These are phyloP conservation scores for Drosophila simulans DNA, from an alignment of 1,140 invertebrate species.

Conservation along the genomic window DNA sequence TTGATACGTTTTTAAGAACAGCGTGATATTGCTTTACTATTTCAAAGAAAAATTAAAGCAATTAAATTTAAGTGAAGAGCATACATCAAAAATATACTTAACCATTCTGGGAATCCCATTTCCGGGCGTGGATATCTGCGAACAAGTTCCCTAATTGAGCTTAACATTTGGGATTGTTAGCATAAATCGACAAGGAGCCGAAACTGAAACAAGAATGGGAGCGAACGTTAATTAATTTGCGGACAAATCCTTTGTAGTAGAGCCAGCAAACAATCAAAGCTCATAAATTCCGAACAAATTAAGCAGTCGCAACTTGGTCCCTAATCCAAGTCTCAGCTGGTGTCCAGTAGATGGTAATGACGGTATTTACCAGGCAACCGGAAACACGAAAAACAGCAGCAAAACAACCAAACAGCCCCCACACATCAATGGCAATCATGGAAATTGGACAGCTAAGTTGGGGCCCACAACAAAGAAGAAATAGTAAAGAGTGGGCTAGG, in stretches of 20 bases:
- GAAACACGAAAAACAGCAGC: constrained; percentile 43
- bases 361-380: constrained; percentile 50
- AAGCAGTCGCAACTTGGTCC: constrained; percentile 48
- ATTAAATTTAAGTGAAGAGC: too few relatives aligned
- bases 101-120: neutral
- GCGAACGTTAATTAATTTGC: constrained; percentile 66
- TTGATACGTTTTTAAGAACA: neutral
- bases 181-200: constrained; percentile 41
- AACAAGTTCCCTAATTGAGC: constrained; percentile 47
- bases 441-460: constrained; percentile 66
- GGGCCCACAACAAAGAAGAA: constrained; percentile 30
- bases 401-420: constrained; percentile 15
- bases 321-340: constrained; percentile 40
- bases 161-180: constrained; percentile 34
- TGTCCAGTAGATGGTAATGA: constrained; percentile 63
- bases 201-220: constrained; percentile 13
- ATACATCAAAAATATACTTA: too few relatives aligned
- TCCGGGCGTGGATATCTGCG: constrained; percentile 3
- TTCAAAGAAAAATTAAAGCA: too few relatives aligned
- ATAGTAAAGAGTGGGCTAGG: constrained; percentile 2
- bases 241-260: constrained; percentile 41
- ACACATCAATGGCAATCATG: constrained; percentile 66
- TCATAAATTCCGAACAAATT: constrained; percentile 74
- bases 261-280: constrained; percentile 55
- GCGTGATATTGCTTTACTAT: too few relatives aligned